Percentiles rank a stretch among this genome's conserved stretches.
These are phyloP conservation scores for Hydrolagus colliei DNA, from an alignment of 2,797 vertebrate genomes.

Conservation along the genomic window DNA sequence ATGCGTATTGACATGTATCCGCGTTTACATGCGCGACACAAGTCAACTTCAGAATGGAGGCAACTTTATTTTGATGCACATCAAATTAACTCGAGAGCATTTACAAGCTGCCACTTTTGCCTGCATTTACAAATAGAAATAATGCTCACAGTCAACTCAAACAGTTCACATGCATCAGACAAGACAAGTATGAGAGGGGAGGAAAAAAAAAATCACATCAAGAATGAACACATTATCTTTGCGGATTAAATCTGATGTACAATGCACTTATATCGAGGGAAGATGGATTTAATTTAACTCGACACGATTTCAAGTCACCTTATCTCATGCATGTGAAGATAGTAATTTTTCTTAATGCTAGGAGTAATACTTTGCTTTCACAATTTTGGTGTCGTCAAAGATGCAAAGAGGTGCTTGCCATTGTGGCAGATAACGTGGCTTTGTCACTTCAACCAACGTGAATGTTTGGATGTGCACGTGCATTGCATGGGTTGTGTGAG, in stretches of 20 bases:
- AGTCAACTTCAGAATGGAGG: slow-evolving; percentile 29
- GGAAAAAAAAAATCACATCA: slow-evolving; percentile 21
- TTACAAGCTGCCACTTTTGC: slow-evolving; percentile 31
- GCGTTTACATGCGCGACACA: slow-evolving; percentile 22
- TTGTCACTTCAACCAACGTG: not conserved
- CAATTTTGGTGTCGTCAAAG: not conserved
- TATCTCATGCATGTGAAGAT: slow-evolving; percentile 15
- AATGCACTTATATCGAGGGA: slow-evolving; percentile 17
- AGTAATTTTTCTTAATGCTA: slow-evolving; percentile 2
- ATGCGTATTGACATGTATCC: slow-evolving; percentile 16
- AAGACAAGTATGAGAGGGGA: slow-evolving; percentile 24
- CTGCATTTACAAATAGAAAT: slow-evolving; percentile 29
- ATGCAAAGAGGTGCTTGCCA: not conserved
- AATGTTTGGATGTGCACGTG: not conserved
- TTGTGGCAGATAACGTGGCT: not conserved
- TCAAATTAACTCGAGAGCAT: slow-evolving; percentile 28
- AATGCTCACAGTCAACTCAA: slow-evolving; percentile 30
- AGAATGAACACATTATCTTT: slow-evolving; percentile 30
- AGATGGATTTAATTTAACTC: slow-evolving; percentile 18
- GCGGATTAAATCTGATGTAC: slow-evolving; percentile 26
- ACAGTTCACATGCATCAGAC: slow-evolving; percentile 31
- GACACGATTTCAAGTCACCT: slow-evolving; percentile 10
- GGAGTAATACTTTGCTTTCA: not conserved
- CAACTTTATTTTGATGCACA: slow-evolving; percentile 33
- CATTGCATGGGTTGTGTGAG: no score